Evolutionary conservation across 2,113 vertebrate genomes (phyloP), one percentile per base, ranked within the genome.

Genomic region (Pedetes capensis): DNA sequence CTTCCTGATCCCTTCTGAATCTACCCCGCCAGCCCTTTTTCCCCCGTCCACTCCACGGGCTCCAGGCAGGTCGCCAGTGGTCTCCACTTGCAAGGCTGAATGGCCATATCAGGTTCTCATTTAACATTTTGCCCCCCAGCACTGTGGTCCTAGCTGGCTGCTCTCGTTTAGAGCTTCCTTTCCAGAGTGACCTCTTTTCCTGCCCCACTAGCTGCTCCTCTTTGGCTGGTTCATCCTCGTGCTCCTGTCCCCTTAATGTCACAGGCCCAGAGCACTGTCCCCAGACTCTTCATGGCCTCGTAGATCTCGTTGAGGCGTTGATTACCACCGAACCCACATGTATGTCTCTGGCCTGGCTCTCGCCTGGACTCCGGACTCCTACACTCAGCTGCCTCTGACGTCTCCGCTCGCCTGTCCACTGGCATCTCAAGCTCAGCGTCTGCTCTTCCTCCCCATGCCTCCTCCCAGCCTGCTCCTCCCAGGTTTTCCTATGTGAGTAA

Each of bases 401-500:
- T 18, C 55, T 47, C 68, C n/a, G 10, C 53, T 32, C 3, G 0
- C 4, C 64, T 25, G 0, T 57, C 51, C 18, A 1, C 61, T n/a
- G 25, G 39, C 87, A 34, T 64, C 13, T 93, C 82, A 47, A 1
- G 55, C 34, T 42, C 51, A 47, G 1, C 44, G 18, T 20, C 22
- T 1, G 57, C n/a, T 61, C 6, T 18, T 32, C 49, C 49, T 49
- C 39, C 61, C 34, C n/a, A 7, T 1, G 5, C 17, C 57, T 87
- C 61, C 57, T 23, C 68, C 23, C 20, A 8, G 1, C 29, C 49
- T 89, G 5, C 47, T 81, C 37, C 16, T 20, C 39, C 75, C 64
- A 3, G 29, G 51, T 79, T 92, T 34, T 53, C 34, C 17, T 37
- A 0, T 13, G 29, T 64, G n/a, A 64, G 80, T 63, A 63, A 86